Evolutionary conservation across 2,888 invertebrate species (phyloP).

Genomic region (Sinhomidia bicolor): DNA sequence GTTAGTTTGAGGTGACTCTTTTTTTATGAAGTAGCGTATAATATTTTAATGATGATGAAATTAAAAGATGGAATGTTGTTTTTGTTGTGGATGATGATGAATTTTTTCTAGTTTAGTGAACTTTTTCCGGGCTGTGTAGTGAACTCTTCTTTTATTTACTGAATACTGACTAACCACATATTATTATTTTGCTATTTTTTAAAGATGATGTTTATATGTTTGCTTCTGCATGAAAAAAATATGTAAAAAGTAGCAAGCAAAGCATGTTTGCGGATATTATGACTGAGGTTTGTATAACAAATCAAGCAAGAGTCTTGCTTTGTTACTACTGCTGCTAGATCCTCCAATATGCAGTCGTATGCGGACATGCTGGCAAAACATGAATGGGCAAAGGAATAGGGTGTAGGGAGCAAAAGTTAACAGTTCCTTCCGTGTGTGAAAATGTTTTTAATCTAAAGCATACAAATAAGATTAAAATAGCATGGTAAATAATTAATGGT

Average conservation of each 20-base stretch:
- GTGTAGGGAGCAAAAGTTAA: not conserved
- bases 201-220: not conserved
- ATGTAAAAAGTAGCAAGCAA: not conserved
- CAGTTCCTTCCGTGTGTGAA: slow-evolving; percentile 37
- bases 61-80: slow-evolving; percentile 31
- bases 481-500: not conserved
- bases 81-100: slow-evolving; percentile 11
- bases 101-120: slow-evolving; percentile 15
- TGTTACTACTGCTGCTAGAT: slow-evolving; percentile 36
- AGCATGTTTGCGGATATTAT: slow-evolving; percentile 18
- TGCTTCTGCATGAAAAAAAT: not conserved
- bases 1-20: not conserved
- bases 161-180: not conserved
- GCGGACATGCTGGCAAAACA: not conserved
- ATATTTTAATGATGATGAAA: slow-evolving; percentile 16
- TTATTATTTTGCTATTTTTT: not conserved
- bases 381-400: not conserved
- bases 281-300: not conserved
- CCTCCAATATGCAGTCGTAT: not conserved
- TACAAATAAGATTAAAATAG: slow-evolving; percentile 34
- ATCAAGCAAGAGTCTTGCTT: not conserved
- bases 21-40: not conserved
- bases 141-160: slow-evolving; percentile 16
- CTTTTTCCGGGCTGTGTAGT: slow-evolving; percentile 20
- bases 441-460: not conserved